Percentiles rank a stretch among this genome's conserved stretches.
phyloP scores from a whole-genome alignment of 2,797 vertebrate species.

The Mus spretus region DNA sequence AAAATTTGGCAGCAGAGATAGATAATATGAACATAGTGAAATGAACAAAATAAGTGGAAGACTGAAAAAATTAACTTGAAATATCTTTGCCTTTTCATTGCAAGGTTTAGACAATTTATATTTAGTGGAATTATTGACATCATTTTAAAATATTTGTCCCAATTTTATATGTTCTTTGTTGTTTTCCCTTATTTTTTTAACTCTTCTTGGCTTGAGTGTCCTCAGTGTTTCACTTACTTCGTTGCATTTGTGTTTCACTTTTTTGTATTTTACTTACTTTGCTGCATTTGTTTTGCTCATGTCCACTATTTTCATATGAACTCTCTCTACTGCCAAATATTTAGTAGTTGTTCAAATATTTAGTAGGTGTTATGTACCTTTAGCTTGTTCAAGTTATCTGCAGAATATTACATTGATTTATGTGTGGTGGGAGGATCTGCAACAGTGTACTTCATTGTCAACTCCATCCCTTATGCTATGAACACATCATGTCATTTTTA shows the following conservation, averaged over 20 bases:
- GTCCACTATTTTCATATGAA: neutral
- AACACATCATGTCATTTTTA: slow-evolving; percentile 28
- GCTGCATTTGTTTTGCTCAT: neutral
- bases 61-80: neutral
- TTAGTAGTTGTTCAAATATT: neutral
- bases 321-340: neutral
- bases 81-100: slow-evolving; percentile 36
- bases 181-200: neutral
- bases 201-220: neutral
- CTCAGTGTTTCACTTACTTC: neutral
- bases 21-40: neutral
- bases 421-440: neutral
- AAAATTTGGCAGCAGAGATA: neutral
- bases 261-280: neutral
- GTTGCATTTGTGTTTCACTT: neutral
- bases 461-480: neutral
- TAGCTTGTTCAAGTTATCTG: slow-evolving; percentile 9
- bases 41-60: neutral
- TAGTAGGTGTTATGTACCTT: neutral
- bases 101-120: neutral
- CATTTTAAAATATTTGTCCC: neutral
- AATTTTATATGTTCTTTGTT: neutral
- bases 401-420: neutral
- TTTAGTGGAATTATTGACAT: neutral
- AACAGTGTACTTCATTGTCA: neutral